Evolutionary conservation across 2,888 invertebrate species (phyloP), one percentile per base, ranked within the genome.

Genomic region (Drosophila neonasuta): DNA sequence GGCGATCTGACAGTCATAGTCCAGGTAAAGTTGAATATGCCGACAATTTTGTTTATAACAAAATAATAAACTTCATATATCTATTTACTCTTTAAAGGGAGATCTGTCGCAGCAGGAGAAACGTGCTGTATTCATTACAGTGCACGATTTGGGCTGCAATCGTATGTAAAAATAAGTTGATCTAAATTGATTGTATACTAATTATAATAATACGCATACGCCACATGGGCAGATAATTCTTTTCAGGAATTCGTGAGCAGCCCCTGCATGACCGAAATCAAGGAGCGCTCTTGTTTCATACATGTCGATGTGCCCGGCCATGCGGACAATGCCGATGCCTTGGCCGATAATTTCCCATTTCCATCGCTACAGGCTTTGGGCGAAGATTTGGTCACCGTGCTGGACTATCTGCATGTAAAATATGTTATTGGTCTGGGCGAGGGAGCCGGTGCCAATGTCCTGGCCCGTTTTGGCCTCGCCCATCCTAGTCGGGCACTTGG

Each of bases 231-330:
- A 97, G 97, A 97, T 90, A 93, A 95, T 65, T 94, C 95, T 55
- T 94, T 96, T 92, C 94, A 95, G 88, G 95, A 96, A 88, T 97
- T 96, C 89, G 95, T 96, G 77, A 94, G 95, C 89, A 94, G 95
- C 88, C 95, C 95, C 11, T 94, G 95, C 73, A 97, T 97, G 97
- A 91, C 92, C 58, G 96, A 96, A 91, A 96, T 97, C 80, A 95
- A 95, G 88, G 95, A 95, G 79, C 93, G 96, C 32, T 96, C 96
- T 55, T 94, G 96, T 86, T 97, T 97, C 92, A 95, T 97, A 78
- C 96, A 97, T 90, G 94, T 97, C 45, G 96, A 97, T 90, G 94
- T 96, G 24, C 96, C 96, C 1, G 96, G 97, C 0, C 97, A 97
- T 89, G 96, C 96, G 86, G 96, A 97, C 90, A 94, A 95, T 88